These are phyloP conservation scores for Mastomys coucha DNA, from an alignment of 2,113 vertebrate genomes.

Conservation along the genomic window DNA sequence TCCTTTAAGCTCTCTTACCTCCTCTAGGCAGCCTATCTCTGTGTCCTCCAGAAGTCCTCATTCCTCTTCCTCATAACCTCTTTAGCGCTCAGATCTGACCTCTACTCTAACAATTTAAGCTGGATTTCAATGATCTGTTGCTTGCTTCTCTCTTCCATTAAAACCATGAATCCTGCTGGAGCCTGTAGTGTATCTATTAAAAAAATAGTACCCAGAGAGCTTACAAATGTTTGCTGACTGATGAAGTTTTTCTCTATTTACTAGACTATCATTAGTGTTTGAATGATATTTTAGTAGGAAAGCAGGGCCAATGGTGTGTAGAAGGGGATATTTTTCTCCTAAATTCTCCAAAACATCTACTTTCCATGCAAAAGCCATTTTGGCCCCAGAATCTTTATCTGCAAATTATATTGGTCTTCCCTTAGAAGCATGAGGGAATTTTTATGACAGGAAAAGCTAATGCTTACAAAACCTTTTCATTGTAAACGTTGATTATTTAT, in stretches of 20 bases:
- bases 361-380: conserved; percentile 49
- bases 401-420: conserved; percentile 56
- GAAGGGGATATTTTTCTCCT: conserved; percentile 19
- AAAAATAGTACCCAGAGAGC: background rate
- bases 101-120: background rate
- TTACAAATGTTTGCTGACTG: conserved; percentile 18
- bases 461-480: conserved; percentile 81
- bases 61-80: background rate
- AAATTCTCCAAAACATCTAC: conserved; percentile 10
- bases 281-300: background rate
- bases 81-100: background rate
- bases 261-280: background rate
- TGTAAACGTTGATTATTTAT: conserved; percentile 81
- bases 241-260: background rate
- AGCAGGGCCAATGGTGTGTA: background rate
- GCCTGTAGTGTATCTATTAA: background rate
- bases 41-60: background rate
- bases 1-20: background rate
- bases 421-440: conserved; percentile 71
- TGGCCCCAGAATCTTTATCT: conserved; percentile 39
- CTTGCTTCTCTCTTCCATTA: background rate
- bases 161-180: conserved; percentile 7
- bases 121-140: background rate
- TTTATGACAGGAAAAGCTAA: conserved; percentile 75
- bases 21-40: background rate